Conservation (phyloP, 2,888 invertebrate species). For the Cryptophagus acutangulus region DNA sequence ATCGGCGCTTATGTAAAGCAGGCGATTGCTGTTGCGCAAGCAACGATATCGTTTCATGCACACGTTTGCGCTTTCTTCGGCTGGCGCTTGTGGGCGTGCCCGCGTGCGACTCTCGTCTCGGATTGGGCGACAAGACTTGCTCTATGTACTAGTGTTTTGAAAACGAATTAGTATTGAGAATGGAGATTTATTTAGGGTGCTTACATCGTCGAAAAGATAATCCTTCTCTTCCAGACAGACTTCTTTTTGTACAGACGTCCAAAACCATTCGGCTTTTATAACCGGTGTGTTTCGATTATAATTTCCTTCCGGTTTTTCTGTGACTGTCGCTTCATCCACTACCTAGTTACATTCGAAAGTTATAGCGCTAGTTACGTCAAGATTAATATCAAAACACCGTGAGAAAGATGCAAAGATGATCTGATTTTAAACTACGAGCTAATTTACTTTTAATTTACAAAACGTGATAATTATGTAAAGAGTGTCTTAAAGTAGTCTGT, state of each 20-base stretch:
- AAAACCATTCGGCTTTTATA: slow-evolving; percentile 95
- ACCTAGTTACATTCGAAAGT: slow-evolving; percentile 56
- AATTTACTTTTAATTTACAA: no score
- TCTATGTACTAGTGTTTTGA: slow-evolving; percentile 48
- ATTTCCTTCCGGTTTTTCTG: slow-evolving; percentile 60
- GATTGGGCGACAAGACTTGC: slow-evolving; percentile 49
- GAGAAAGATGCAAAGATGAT: no score
- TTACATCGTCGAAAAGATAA: slow-evolving; percentile 81
- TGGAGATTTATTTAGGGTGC: slow-evolving; percentile 31
- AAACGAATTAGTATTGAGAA: not conserved
- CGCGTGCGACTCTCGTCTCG: slow-evolving; percentile 55
- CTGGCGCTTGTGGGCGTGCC: slow-evolving; percentile 50
- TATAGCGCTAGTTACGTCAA: no score
- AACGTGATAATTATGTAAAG: no score
- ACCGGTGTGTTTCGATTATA: slow-evolving; percentile 67
- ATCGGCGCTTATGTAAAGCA: slow-evolving; percentile 71
- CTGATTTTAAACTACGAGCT: no score
- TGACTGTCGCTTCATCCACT: slow-evolving; percentile 74
- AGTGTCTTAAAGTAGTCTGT: no score
- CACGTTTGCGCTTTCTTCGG: slow-evolving; percentile 77
- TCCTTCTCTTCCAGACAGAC: slow-evolving; percentile 87
- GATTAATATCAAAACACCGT: no score
- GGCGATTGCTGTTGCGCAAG: slow-evolving; percentile 54
- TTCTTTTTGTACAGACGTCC: slow-evolving; percentile 96
- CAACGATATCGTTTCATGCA: slow-evolving; percentile 57